phyloP scores from a whole-genome alignment of 2,888 invertebrate genomes.

The Ennomos fuscantarius region DNA sequence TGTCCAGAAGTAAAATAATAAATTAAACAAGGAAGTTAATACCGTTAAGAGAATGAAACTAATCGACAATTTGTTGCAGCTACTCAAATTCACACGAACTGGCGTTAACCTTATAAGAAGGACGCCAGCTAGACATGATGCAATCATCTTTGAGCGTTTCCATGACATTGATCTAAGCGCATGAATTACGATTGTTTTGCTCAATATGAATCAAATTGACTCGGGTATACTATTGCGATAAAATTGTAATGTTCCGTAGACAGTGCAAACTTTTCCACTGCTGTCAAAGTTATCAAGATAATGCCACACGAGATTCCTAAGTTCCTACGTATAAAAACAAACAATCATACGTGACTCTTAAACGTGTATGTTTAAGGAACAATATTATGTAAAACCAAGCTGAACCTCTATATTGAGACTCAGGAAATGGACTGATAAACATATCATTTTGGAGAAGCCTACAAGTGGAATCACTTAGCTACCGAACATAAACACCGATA shows the following conservation, averaged over 20 bases:
- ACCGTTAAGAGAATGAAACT: too few relatives aligned
- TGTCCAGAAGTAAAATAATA: neutral
- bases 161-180: slow-evolving; percentile 21
- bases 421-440: slow-evolving; percentile 27
- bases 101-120: slow-evolving; percentile 32
- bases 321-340: slow-evolving; percentile 2
- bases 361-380: slow-evolving; percentile 5
- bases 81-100: slow-evolving; percentile 26
- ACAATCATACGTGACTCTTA: slow-evolving; percentile 12
- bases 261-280: slow-evolving; percentile 40
- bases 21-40: slow-evolving; percentile 21
- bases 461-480: slow-evolving; percentile 16
- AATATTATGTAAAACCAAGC: slow-evolving; percentile 11
- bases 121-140: slow-evolving; percentile 27
- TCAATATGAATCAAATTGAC: slow-evolving; percentile 9
- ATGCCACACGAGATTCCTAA: slow-evolving; percentile 10
- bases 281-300: slow-evolving; percentile 43
- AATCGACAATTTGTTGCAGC: slow-evolving; percentile 28
- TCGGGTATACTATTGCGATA: slow-evolving; percentile 12
- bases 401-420: slow-evolving; percentile 13
- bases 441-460: slow-evolving; percentile 14
- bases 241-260: slow-evolving; percentile 7
- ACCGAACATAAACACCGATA: slow-evolving; percentile 1
- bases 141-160: slow-evolving; percentile 13
- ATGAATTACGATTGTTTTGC: slow-evolving; percentile 19